Percentiles rank a stretch among this genome's conserved stretches.
Evolutionary conservation across 2,113 vertebrate genomes (phyloP).

Genomic region (Erinaceus europaeus): DNA sequence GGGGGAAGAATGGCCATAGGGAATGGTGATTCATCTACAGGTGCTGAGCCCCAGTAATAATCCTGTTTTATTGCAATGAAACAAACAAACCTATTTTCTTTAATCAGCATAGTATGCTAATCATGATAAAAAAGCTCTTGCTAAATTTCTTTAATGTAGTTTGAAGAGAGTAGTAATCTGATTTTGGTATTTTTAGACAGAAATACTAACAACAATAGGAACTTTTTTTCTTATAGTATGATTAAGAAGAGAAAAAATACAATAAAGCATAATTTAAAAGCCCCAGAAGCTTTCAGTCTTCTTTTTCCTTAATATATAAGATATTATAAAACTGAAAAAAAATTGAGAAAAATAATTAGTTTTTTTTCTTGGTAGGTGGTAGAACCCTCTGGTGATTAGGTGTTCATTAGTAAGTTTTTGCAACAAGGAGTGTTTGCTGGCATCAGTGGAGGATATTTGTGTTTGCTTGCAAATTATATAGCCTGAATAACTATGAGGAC

Average conservation of each 20-base stretch:
- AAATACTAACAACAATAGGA: neutral
- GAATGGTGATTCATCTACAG: no score
- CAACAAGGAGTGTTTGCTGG: constrained; percentile 50
- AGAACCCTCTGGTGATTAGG: constrained; percentile 56
- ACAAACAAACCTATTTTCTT: constrained; percentile 6
- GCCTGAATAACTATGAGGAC: constrained; percentile 56
- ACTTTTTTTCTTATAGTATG: neutral
- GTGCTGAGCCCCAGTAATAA: no score
- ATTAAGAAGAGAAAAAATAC: constrained; percentile 31
- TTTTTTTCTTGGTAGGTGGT: constrained; percentile 60
- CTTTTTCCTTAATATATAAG: constrained; percentile 51
- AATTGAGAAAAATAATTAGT: constrained; percentile 54
- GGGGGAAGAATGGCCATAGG: no score
- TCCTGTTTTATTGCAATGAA: no score
- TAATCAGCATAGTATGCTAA: constrained; percentile 24
- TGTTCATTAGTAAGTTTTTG: constrained; percentile 67
- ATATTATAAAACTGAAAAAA: constrained; percentile 50
- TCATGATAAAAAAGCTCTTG: constrained; percentile 36
- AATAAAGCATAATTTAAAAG: constrained; percentile 48
- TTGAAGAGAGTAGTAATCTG: constrained; percentile 3
- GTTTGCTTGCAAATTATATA: constrained; percentile 55
- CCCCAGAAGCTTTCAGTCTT: neutral
- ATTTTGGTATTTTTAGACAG: constrained; percentile 35
- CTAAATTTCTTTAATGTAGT: constrained; percentile 37
- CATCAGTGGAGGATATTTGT: constrained; percentile 55